Conservation (phyloP, 2,113 vertebrate genomes). For the Macrotis lagotis region DNA sequence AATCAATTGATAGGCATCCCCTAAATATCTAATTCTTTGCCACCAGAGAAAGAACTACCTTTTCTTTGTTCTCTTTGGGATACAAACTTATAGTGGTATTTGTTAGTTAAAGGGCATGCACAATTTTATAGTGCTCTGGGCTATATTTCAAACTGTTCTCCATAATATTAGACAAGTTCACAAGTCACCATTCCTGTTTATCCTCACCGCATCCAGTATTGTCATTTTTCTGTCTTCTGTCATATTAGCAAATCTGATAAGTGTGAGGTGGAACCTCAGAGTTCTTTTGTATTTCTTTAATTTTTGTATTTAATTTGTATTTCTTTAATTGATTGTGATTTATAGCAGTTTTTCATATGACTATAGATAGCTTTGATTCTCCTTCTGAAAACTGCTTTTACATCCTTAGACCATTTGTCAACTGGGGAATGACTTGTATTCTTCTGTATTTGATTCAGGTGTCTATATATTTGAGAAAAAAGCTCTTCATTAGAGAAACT, state of each 20-base stretch:
- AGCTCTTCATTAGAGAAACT: not conserved
- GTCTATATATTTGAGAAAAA: not conserved
- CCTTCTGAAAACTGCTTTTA: not conserved
- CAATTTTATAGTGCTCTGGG: too few species aligned
- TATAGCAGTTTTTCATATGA: not conserved
- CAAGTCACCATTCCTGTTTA: not conserved
- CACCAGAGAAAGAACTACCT: not conserved
- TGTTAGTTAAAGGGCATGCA: not conserved
- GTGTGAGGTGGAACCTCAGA: not conserved
- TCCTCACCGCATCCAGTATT: not conserved
- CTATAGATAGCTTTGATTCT: not conserved
- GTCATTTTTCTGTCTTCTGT: not conserved
- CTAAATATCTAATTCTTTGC: not conserved
- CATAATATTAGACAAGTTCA: not conserved
- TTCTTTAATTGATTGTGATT: not conserved
- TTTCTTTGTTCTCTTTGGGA: not conserved
- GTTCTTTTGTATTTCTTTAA: not conserved
- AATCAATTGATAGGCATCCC: not conserved
- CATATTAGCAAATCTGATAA: not conserved
- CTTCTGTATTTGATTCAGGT: not conserved
- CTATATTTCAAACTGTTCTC: not conserved
- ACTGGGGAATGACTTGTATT: not conserved
- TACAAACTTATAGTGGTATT: not conserved
- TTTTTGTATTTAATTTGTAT: too few species aligned
- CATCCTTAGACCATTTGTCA: not conserved